Percentiles rank a stretch among this genome's conserved stretches.
Conservation (phyloP, 2,888 invertebrate species). For the Ptychoptera contaminata region DNA sequence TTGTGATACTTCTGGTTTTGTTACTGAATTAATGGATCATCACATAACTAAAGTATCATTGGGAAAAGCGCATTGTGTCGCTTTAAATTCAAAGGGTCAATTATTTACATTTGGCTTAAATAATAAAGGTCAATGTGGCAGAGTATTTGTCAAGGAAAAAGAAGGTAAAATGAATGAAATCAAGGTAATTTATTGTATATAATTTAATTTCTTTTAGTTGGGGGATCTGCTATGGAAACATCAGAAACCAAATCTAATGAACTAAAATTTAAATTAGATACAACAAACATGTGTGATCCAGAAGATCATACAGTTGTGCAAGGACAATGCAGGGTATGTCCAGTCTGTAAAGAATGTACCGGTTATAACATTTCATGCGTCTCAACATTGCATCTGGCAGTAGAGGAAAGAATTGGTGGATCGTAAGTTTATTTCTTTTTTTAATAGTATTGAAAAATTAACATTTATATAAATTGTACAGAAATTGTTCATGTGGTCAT, state of each 20-base stretch:
- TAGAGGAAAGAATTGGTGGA: conserved; percentile 69
- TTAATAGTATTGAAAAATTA: not conserved
- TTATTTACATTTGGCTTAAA: conserved; percentile 94
- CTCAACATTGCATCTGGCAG: conserved; percentile 44
- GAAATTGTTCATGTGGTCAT: conserved; percentile 88
- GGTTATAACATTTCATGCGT: conserved; percentile 75
- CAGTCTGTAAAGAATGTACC: conserved; percentile 82
- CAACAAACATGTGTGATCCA: conserved; percentile 32
- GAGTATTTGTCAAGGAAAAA: conserved; percentile 53
- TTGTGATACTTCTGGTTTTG: conserved; percentile 58
- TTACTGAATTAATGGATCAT: conserved; percentile 58
- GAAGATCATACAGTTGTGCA: conserved; percentile 36
- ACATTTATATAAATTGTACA: conserved; percentile 24
- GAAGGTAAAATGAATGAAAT: conserved; percentile 32
- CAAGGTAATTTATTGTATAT: conserved; percentile 10
- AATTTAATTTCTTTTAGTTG: conserved; percentile 1
- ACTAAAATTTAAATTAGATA: conserved; percentile 22
- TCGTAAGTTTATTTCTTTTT: conserved; percentile 44
- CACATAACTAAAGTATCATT: conserved; percentile 60
- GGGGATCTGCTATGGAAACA: conserved; percentile 6
- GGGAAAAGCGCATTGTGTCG: conserved; percentile 93
- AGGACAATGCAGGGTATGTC: conserved; percentile 42
- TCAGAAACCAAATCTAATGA: conserved; percentile 4
- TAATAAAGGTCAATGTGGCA: conserved; percentile 94
- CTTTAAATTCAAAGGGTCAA: conserved; percentile 72